A percentile compares a stretch with the other conserved stretches of the same genome.
Conservation (phyloP, 1,140 invertebrate species). For the Melitaea cinxia region DNA sequence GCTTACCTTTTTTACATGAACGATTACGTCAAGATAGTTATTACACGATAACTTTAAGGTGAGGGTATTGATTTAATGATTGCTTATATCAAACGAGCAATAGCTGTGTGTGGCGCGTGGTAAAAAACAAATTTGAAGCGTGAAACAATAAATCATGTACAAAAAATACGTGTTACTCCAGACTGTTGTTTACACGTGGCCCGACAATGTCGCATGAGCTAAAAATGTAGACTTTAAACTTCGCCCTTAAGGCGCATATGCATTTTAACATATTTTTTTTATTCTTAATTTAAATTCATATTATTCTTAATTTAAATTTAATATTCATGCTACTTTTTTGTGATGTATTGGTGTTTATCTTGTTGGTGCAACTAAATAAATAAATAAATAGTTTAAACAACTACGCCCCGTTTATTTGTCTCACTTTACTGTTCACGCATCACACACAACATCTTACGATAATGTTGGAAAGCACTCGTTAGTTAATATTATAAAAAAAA, state of each 20-base stretch:
- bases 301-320: too few relatives aligned
- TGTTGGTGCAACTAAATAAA: too few relatives aligned
- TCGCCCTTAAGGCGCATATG: slow-evolving; percentile 51
- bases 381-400: too few relatives aligned
- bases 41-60: not conserved
- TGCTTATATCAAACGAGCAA: slow-evolving; percentile 10
- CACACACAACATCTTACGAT: too few relatives aligned
- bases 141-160: slow-evolving; percentile 78
- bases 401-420: too few relatives aligned
- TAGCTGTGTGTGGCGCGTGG: slow-evolving; percentile 65
- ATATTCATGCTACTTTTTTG: too few relatives aligned
- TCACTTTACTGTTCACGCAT: too few relatives aligned
- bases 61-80: not conserved
- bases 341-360: too few relatives aligned
- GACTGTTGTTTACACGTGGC: slow-evolving; percentile 52
- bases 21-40: not conserved
- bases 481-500: too few relatives aligned
- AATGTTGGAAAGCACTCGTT: too few relatives aligned
- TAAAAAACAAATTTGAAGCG: slow-evolving; percentile 71
- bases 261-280: not conserved
- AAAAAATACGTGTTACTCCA: slow-evolving; percentile 76
- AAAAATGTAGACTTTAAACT: slow-evolving; percentile 36
- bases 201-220: slow-evolving; percentile 38
- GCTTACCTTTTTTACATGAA: too few relatives aligned
- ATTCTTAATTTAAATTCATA: too few relatives aligned